Base-by-base conservation (phyloP, 2,797 vertebrate genomes). In the Simalia tracyae region DNA sequence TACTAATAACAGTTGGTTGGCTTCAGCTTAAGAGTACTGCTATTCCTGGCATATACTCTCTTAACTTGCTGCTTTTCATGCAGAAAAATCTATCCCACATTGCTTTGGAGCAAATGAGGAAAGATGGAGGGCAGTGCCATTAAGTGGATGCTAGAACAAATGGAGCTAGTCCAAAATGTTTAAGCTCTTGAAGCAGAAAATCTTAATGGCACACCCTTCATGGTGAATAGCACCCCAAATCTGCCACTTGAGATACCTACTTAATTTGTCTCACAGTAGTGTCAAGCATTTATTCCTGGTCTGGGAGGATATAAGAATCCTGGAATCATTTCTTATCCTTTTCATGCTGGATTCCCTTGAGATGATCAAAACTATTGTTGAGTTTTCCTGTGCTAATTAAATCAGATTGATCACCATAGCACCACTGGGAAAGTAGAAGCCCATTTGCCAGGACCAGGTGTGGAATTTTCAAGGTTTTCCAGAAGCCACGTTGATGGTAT, bases 331-430 rank as follows among this genome's bases (percentile, higher is more conserved):
- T 90, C n/a, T 36, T 61, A 50, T 68, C 60, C 10, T 42, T 66
- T 85, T 57, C 31, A 68, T 86, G 63, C 31, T 57, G 50, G 42
- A 14, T 72, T 46, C 64, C 64, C 66, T 50, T 87, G 42, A 81
- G 66, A 50, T 50, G 19, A 42, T 63, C 57, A 88, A 28, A 60
- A 88, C 42, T 42, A 87, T 57, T 28, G 15, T 26, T 88, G 36
- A 19, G 26, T 31, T 46, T 63, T 88, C 85, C 66, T 91, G 17
- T n/a, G 56, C 66, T 76, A 87, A 61, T 88, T 81, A 88, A 84
- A 87, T 81, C 86, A 87, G 68, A 87, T 63, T 63, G 87, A 91
- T 81, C 86, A 76, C 86, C 57, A 63, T 54, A 81, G 66, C 63
- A 86, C 22, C 84, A 84, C 42, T 54, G 68, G 57, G 57, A 72